These are phyloP conservation scores for Poecile atricapillus DNA, from an alignment of 2,113 vertebrate genomes.

Conservation along the genomic window DNA sequence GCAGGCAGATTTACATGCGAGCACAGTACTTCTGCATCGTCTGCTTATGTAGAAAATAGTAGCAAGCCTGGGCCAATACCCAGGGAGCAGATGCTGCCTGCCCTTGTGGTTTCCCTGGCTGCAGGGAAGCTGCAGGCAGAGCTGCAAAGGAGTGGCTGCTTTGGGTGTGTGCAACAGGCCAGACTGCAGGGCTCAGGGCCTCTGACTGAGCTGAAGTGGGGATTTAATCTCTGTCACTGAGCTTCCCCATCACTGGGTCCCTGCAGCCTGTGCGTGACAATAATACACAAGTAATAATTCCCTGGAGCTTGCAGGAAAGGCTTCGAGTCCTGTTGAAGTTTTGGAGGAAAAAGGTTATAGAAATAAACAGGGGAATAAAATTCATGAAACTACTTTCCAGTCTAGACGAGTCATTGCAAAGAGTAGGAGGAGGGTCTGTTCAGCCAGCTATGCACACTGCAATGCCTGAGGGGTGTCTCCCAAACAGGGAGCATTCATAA, in stretches of 20 bases:
- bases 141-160: not conserved
- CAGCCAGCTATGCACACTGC: not conserved
- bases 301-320: not conserved
- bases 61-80: not conserved
- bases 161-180: rapidly evolving
- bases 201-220: rapidly evolving
- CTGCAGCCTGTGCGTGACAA: not conserved
- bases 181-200: not conserved
- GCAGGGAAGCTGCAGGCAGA: not conserved
- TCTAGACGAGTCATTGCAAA: not conserved
- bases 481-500: not conserved
- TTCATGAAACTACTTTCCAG: not conserved
- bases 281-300: not conserved
- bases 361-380: not conserved
- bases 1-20: not conserved
- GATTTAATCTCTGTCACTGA: not conserved
- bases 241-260: not conserved
- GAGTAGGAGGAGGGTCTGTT: not conserved
- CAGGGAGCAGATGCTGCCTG: not conserved
- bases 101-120: not conserved
- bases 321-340: not conserved
- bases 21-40: not conserved
- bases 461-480: not conserved
- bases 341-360: not conserved
- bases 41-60: not conserved